These are phyloP conservation scores for Peromyscus nudipes DNA, from an alignment of 2,797 vertebrate genomes.

Conservation along the genomic window DNA sequence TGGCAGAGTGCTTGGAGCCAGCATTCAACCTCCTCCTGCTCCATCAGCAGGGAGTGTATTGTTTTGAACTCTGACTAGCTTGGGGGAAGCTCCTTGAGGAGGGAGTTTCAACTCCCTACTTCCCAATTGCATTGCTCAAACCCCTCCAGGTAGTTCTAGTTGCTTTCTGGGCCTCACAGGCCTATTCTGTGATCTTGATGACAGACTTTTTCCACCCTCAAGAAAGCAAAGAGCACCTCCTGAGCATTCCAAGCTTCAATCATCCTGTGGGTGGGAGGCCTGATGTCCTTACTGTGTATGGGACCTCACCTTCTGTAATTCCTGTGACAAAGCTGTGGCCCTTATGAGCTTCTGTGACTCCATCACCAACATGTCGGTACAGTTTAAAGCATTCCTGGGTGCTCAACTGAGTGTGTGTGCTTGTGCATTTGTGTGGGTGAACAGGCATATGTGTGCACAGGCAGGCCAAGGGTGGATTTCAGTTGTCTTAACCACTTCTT, in stretches of 20 bases:
- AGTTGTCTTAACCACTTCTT: background rate
- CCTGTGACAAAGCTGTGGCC: background rate
- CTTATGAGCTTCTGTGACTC: background rate
- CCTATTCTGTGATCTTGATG: conserved; percentile 3
- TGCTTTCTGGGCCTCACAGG: background rate
- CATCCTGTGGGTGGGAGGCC: background rate
- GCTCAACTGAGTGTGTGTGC: background rate
- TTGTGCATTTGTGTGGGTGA: background rate
- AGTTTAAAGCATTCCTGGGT: background rate
- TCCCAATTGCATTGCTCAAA: background rate
- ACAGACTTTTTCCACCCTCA: background rate
- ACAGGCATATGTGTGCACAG: too few relatives aligned
- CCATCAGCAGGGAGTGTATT: background rate
- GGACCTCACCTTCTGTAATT: background rate
- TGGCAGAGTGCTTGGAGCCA: background rate
- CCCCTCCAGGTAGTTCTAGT: background rate
- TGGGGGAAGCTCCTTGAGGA: background rate
- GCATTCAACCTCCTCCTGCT: fast-evolving
- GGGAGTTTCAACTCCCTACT: background rate
- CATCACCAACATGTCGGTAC: background rate
- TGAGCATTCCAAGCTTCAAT: background rate
- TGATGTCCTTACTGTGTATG: background rate
- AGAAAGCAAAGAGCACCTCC: background rate
- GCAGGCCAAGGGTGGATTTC: background rate
- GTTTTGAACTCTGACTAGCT: background rate